These are phyloP conservation scores for Cyclura pinguis DNA, from an alignment of 2,797 vertebrate genomes.

Conservation along the genomic window DNA sequence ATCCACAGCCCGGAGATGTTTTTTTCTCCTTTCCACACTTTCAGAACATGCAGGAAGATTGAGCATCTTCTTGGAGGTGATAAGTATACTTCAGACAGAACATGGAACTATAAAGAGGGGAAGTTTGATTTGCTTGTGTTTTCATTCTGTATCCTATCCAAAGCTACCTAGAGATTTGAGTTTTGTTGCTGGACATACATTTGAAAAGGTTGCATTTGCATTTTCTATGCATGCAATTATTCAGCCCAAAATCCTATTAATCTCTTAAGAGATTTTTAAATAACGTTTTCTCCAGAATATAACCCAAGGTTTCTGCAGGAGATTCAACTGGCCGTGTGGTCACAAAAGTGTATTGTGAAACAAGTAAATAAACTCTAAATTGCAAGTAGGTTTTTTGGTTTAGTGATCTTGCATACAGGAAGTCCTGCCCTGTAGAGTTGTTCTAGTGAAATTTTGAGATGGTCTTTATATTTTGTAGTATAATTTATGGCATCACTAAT, in stretches of 20 bases:
- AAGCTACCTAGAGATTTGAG: constrained; percentile 19
- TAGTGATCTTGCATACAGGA: constrained; percentile 2
- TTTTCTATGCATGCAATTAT: constrained; percentile 23
- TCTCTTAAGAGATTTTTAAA: not conserved
- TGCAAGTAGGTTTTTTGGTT: not conserved
- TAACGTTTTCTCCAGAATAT: not conserved
- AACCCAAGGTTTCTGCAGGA: not conserved
- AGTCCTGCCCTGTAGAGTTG: not conserved
- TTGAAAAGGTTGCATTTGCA: constrained; percentile 41
- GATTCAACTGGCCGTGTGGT: not conserved
- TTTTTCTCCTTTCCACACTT: not conserved
- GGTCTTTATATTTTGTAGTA: not conserved
- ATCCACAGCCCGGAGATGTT: not conserved
- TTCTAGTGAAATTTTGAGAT: not conserved
- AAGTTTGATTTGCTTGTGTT: too few relatives aligned
- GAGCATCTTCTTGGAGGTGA: not conserved
- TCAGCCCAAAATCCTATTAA: constrained; percentile 19
- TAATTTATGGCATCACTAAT: constrained; percentile 5
- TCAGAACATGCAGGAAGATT: not conserved
- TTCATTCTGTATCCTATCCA: constrained; percentile 1
- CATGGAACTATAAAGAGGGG: not conserved
- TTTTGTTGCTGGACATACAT: constrained; percentile 31
- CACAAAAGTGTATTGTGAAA: not conserved
- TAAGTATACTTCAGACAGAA: not conserved
- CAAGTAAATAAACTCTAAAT: not conserved